These are phyloP conservation scores for Callimorpha dominula DNA, from an alignment of 2,888 invertebrate genomes.

Conservation along the genomic window DNA sequence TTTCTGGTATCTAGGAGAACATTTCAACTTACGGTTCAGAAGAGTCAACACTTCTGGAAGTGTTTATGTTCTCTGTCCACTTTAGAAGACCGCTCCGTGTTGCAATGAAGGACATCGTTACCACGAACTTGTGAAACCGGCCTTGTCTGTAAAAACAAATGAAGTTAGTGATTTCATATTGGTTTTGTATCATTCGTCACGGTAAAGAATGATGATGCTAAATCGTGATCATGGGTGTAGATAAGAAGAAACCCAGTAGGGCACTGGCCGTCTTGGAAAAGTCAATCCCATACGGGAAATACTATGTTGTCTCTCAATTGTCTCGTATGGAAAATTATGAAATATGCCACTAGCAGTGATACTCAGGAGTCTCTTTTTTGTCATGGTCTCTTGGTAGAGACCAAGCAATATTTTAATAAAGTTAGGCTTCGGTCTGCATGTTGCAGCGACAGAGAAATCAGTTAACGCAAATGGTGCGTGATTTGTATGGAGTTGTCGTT, in stretches of 20 bases:
- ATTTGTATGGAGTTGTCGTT: not conserved
- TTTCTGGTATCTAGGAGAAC: not conserved
- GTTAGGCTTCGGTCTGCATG: not conserved
- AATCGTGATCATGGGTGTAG: not conserved
- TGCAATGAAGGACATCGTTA: slow-evolving; percentile 94
- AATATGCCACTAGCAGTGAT: not conserved
- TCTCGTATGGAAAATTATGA: not conserved
- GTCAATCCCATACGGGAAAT: not conserved
- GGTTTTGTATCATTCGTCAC: not conserved
- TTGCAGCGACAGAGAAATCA: no score
- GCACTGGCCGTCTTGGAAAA: not conserved
- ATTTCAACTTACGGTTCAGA: slow-evolving; percentile 89
- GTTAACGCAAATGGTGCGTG: no score
- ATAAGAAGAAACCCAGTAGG: not conserved
- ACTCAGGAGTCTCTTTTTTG: not conserved
- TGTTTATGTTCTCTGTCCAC: slow-evolving; percentile 92
- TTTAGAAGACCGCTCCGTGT: slow-evolving; percentile 95
- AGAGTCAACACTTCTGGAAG: slow-evolving; percentile 80
- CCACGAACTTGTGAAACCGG: slow-evolving; percentile 93
- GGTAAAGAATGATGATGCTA: not conserved
- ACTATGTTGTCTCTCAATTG: not conserved
- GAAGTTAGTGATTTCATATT: slow-evolving; percentile 22
- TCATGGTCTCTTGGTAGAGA: no score
- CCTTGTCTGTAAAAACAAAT: slow-evolving; percentile 92
- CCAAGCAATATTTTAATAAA: not conserved